A percentile compares a stretch with the other conserved stretches of the same genome.
Evolutionary conservation across 2,888 invertebrate species (phyloP).

Genomic region (Tupiocoris notatus): DNA sequence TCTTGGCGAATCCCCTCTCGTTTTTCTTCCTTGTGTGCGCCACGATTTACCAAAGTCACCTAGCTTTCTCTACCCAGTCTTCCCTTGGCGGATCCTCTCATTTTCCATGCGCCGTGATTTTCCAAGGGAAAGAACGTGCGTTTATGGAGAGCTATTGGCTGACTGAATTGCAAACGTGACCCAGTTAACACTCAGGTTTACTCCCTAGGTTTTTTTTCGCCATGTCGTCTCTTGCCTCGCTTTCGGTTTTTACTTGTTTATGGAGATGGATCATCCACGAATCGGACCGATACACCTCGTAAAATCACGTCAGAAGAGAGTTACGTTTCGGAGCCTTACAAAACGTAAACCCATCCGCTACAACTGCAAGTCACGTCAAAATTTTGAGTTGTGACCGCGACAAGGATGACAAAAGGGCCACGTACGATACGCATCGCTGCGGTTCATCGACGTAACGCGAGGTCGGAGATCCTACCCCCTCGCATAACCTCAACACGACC

Average conservation of each 20-base stretch:
- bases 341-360: background rate
- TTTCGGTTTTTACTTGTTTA: background rate
- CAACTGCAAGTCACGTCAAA: background rate
- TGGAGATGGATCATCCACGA: background rate
- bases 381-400: background rate
- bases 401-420: background rate
- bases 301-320: background rate
- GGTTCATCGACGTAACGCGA: background rate
- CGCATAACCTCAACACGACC: background rate
- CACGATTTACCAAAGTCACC: too few relatives aligned
- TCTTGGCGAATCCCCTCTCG: too few relatives aligned
- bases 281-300: background rate
- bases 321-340: background rate
- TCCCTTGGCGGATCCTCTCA: too few relatives aligned
- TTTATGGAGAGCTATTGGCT: too few relatives aligned
- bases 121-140: too few relatives aligned
- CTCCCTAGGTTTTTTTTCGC: too few relatives aligned
- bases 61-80: too few relatives aligned
- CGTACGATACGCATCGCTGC: background rate
- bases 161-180: too few relatives aligned
- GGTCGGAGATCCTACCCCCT: background rate
- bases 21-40: too few relatives aligned
- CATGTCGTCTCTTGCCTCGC: too few relatives aligned
- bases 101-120: too few relatives aligned
- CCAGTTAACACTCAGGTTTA: too few relatives aligned